Evolutionary conservation across 2,888 invertebrate genomes (phyloP).

Genomic region (Macaria liturata): DNA sequence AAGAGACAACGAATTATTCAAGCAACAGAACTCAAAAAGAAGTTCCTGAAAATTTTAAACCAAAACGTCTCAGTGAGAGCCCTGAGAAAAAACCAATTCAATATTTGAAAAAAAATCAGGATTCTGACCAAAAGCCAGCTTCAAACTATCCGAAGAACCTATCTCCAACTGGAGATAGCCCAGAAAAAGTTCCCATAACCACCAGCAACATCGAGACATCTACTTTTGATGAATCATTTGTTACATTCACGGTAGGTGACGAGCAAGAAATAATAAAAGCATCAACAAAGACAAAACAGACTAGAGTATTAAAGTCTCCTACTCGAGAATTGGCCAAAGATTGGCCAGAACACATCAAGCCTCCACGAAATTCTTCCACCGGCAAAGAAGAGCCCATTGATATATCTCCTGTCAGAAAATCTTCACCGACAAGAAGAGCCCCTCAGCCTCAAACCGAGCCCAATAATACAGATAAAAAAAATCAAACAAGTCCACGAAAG

Average conservation of each 20-base stretch:
- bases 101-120: conserved; percentile 1
- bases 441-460: too few relatives aligned
- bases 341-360: conserved; percentile 4
- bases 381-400: conserved; percentile 17
- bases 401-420: conserved; percentile 29
- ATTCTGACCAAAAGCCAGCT: conserved; percentile 29
- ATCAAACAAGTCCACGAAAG: conserved; percentile 13
- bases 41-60: neutral
- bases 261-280: conserved; percentile 22
- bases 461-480: neutral
- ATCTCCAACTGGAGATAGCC: conserved; percentile 21
- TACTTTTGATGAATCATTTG: conserved; percentile 28
- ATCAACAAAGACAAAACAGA: conserved; percentile 25
- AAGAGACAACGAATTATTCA: conserved; percentile 23
- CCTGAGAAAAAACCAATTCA: conserved; percentile 31
- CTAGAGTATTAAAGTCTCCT: conserved; percentile 32
- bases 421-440: conserved; percentile 9
- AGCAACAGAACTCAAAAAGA: conserved; percentile 20
- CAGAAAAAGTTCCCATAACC: conserved; percentile 11
- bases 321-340: conserved; percentile 23
- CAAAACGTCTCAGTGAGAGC: conserved; percentile 20
- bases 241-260: conserved; percentile 28
- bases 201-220: conserved; percentile 14
- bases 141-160: conserved; percentile 19
- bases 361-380: conserved; percentile 23